A percentile compares a stretch with the other conserved stretches of the same genome.
Conservation (phyloP, 2,797 vertebrate genomes). For the Oreonectes daqikongensis region DNA sequence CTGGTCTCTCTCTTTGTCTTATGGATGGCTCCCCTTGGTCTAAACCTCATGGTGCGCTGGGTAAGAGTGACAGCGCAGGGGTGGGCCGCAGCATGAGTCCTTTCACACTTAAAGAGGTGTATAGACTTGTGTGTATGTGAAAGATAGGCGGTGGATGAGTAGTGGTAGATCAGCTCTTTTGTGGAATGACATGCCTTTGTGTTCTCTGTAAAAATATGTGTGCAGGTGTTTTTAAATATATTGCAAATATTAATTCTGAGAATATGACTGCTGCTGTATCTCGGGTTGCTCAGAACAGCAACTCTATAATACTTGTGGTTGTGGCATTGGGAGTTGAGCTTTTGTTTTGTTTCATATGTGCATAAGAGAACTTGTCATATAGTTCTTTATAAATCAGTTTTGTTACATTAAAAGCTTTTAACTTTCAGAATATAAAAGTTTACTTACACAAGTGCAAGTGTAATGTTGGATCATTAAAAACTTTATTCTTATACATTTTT, state of each 20-base stretch:
- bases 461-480: not conserved
- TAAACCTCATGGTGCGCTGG: conserved; percentile 22
- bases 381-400: not conserved
- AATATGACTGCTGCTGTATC: not conserved
- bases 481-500: not conserved
- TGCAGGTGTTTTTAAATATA: conserved; percentile 24
- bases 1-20: conserved; percentile 23
- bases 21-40: conserved; percentile 10
- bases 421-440: not conserved
- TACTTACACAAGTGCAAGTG: not conserved
- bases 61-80: not conserved
- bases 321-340: not conserved
- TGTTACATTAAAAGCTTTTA: not conserved
- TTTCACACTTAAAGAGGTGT: not conserved
- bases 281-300: not conserved
- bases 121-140: not conserved
- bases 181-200: conserved; percentile 9
- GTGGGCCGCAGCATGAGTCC: conserved; percentile 5
- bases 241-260: conserved; percentile 16
- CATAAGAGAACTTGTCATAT: not conserved
- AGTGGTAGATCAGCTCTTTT: not conserved
- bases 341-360: not conserved
- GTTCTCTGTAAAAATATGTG: conserved; percentile 7
- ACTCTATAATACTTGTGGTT: not conserved
- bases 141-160: not conserved